phyloP scores from a whole-genome alignment of 2,888 invertebrate species.

The Coremacera marginata region DNA sequence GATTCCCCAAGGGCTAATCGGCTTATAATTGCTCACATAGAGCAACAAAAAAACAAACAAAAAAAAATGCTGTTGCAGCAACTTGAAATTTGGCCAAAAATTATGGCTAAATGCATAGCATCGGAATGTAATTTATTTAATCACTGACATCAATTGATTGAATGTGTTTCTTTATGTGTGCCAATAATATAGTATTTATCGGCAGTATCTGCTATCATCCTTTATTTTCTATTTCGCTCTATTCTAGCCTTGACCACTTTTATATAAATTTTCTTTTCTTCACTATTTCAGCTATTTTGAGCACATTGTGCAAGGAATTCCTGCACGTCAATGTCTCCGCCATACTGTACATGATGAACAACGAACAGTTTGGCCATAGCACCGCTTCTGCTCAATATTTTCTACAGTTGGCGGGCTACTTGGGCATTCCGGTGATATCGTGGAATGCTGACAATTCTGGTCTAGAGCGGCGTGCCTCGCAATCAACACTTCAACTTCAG shows the following conservation, averaged over 20 bases:
- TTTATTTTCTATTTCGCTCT: not conserved
- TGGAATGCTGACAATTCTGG: constrained; percentile 99
- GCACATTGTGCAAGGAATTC: constrained; percentile 90
- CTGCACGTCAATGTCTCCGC: constrained; percentile 90
- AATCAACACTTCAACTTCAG: constrained; percentile 91
- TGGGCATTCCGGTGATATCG: constrained; percentile 95
- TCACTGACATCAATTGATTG: not conserved
- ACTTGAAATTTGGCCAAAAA: not conserved
- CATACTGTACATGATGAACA: constrained; percentile 94
- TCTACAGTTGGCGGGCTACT: constrained; percentile 91
- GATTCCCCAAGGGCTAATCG: constrained; percentile 21
- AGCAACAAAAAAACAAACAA: no score
- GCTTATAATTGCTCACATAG: constrained; percentile 5
- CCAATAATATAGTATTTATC: not conserved
- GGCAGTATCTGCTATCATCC: not conserved
- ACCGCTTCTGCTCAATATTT: constrained; percentile 95
- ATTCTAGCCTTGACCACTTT: not conserved
- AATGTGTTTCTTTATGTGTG: not conserved
- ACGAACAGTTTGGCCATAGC: constrained; percentile 92
- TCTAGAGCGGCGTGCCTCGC: constrained; percentile 82
- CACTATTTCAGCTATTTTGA: constrained; percentile 79
- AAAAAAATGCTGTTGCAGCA: no score
- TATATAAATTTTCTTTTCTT: not conserved
- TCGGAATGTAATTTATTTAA: constrained; percentile 2
- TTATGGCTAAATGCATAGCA: not conserved